Conservation (phyloP, 1,140 invertebrate species). For the Solenopsis fugax region DNA sequence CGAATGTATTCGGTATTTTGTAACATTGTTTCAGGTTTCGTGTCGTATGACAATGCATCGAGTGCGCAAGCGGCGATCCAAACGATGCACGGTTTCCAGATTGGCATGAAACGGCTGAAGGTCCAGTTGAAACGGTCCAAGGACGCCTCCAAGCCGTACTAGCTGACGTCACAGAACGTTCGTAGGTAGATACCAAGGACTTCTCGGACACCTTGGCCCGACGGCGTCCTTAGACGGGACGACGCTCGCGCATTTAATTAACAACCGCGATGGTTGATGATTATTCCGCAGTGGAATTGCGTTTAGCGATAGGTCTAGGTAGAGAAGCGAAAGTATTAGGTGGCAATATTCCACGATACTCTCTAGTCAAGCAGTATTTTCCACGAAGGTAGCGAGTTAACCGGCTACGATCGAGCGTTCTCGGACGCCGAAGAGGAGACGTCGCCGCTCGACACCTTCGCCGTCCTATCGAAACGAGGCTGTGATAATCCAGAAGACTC, state of each 20-base stretch:
- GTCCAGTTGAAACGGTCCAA: slow-evolving; percentile 99
- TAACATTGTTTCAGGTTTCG: slow-evolving; percentile 90
- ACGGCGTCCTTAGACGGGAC: slow-evolving; percentile 67
- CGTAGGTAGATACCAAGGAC: slow-evolving; percentile 85
- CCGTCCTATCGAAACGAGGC: slow-evolving; percentile 70
- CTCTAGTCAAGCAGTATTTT: slow-evolving; percentile 77
- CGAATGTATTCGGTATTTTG: background rate
- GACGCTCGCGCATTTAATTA: slow-evolving; percentile 59
- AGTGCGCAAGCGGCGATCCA: slow-evolving; percentile 98
- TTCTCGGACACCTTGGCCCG: slow-evolving; percentile 75
- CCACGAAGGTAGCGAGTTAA: slow-evolving; percentile 53
- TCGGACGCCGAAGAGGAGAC: slow-evolving; percentile 55
- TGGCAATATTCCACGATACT: slow-evolving; percentile 42
- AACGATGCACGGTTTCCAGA: slow-evolving; percentile 99
- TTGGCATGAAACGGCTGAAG: slow-evolving; percentile 98
- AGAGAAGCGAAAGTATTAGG: slow-evolving; percentile 43
- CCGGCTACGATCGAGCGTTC: slow-evolving; percentile 38
- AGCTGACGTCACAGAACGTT: slow-evolving; percentile 85
- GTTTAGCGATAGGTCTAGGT: slow-evolving; percentile 57
- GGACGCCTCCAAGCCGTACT: slow-evolving; percentile 95
- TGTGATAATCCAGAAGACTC: slow-evolving; percentile 76
- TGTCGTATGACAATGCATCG: slow-evolving; percentile 97
- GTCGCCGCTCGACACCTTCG: slow-evolving; percentile 47
- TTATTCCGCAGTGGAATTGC: slow-evolving; percentile 33
- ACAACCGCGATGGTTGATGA: slow-evolving; percentile 47